Percentiles rank a stretch among this genome's conserved stretches.
Evolutionary conservation across 2,113 vertebrate species (phyloP).

Genomic region (Fregata magnificens): DNA sequence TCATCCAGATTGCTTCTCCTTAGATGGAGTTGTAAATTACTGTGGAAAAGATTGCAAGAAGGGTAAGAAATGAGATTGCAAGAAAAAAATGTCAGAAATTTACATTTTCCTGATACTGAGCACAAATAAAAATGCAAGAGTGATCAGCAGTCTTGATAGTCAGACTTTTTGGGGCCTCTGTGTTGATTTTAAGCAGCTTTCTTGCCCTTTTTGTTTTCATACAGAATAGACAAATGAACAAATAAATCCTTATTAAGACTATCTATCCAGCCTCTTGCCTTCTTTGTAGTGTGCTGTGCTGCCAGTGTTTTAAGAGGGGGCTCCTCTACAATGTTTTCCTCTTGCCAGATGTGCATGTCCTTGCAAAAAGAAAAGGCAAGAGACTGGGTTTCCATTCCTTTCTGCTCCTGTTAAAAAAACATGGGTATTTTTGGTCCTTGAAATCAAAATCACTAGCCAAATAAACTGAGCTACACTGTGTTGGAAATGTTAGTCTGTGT

Average conservation of each 20-base stretch:
- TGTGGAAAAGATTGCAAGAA: not conserved
- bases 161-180: not conserved
- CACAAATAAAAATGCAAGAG: not conserved
- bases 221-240: not conserved
- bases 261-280: not conserved
- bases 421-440: not conserved
- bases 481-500: not conserved
- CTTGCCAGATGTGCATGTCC: not conserved
- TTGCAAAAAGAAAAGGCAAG: not conserved
- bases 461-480: not conserved
- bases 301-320: not conserved
- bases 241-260: not conserved
- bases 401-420: not conserved
- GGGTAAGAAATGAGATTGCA: not conserved
- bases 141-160: not conserved
- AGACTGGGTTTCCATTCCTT: not conserved
- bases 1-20: not conserved
- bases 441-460: not conserved
- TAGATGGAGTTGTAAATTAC: not conserved
- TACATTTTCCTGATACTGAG: not conserved
- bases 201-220: constrained; percentile 10
- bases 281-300: not conserved
- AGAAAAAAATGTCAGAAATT: not conserved
- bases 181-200: constrained; percentile 15
- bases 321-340: not conserved